phyloP scores from a whole-genome alignment of 2,888 invertebrate genomes.

The Rhagonycha lutea region DNA sequence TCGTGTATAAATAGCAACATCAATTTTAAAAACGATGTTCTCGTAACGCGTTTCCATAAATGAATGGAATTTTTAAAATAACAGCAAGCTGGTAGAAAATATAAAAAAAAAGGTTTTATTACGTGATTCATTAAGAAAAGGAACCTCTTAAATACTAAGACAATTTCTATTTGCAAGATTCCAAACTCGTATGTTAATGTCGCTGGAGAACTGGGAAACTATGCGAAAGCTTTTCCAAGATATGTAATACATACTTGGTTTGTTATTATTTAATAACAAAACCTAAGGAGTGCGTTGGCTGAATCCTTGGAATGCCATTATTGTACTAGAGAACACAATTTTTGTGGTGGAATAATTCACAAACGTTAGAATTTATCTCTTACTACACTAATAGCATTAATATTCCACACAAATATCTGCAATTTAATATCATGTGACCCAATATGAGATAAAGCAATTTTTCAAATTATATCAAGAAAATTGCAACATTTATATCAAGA shows the following conservation, averaged over 20 bases:
- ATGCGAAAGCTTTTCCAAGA: conserved; percentile 13
- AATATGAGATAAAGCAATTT: not conserved
- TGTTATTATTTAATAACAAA: conserved; percentile 3
- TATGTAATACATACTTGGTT: conserved; percentile 9
- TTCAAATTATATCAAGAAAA: not conserved
- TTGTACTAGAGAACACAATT: not conserved
- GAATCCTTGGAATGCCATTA: not conserved
- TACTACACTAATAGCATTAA: not conserved
- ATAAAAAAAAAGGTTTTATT: not conserved
- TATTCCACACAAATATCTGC: not conserved
- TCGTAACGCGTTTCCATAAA: not conserved
- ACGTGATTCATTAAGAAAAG: not conserved
- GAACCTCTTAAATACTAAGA: conserved; percentile 4
- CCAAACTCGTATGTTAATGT: conserved; percentile 12
- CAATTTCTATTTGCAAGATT: conserved; percentile 11
- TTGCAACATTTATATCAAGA: not conserved
- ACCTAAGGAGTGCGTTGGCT: not conserved
- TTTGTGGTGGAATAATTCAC: not conserved
- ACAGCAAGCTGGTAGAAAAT: not conserved
- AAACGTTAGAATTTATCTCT: not conserved
- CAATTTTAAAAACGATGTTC: not conserved
- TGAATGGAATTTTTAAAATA: not conserved
- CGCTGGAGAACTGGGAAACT: conserved; percentile 11
- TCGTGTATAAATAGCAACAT: not conserved
- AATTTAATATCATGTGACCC: not conserved